A percentile compares a stretch with the other conserved stretches of the same genome.
Evolutionary conservation across 2,888 invertebrate species (phyloP).

Genomic region (Cephus pygmeus): DNA sequence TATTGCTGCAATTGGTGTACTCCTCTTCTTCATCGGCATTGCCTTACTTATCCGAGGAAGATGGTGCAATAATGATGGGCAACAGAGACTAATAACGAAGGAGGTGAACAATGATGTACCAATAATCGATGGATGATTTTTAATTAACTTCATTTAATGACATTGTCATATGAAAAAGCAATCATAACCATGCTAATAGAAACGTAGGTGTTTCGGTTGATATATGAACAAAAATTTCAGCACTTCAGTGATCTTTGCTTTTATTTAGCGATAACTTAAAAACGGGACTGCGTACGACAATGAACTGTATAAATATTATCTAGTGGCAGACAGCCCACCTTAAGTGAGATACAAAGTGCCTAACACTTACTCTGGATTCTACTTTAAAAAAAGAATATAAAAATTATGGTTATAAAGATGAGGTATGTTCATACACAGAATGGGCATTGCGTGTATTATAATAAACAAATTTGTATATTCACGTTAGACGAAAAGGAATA

Average conservation of each 20-base stretch:
- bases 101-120: conserved; percentile 29
- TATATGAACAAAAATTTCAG: neutral
- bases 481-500: neutral
- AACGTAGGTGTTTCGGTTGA: neutral
- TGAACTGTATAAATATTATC: neutral
- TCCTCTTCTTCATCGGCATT: conserved; percentile 59
- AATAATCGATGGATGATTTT: conserved; percentile 27
- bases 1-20: conserved; percentile 66
- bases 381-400: neutral
- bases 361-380: neutral
- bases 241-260: neutral
- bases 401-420: neutral
- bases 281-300: neutral
- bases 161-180: neutral
- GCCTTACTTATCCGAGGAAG: conserved; percentile 55
- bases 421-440: neutral
- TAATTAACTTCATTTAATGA: neutral
- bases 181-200: neutral
- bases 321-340: neutral
- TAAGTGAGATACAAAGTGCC: neutral
- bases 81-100: conserved; percentile 54
- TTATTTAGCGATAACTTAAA: neutral
- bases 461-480: neutral
- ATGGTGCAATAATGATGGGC: conserved; percentile 55
- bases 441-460: neutral